phyloP scores from a whole-genome alignment of 2,888 invertebrate genomes.

The Erebia aethiops region DNA sequence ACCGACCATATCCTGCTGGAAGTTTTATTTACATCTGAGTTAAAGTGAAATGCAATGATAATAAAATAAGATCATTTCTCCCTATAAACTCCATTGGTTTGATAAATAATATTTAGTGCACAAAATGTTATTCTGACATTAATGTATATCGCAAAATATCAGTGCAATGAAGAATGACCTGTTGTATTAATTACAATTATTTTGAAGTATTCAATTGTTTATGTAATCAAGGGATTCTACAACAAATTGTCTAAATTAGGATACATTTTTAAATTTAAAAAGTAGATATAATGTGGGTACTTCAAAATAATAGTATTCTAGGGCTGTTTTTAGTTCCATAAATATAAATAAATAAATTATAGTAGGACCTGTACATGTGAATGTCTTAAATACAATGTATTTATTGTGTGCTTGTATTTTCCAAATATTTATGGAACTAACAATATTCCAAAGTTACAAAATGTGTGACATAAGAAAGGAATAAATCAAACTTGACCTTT shows the following conservation, averaged over 20 bases:
- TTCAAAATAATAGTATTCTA: conserved; percentile 35
- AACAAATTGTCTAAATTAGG: conserved; percentile 23
- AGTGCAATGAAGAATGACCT: conserved; percentile 29
- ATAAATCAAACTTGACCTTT: conserved; percentile 75
- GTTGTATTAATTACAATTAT: conserved; percentile 13
- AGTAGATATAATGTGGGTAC: conserved; percentile 26
- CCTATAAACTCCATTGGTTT: conserved; percentile 42
- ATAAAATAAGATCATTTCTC: conserved; percentile 53
- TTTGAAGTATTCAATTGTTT: conserved; percentile 16
- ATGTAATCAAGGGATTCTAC: conserved; percentile 7
- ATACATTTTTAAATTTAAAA: conserved; percentile 26
- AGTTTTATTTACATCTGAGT: background rate
- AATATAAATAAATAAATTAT: conserved; percentile 24
- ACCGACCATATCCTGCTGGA: conserved; percentile 15
- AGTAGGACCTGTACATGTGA: conserved; percentile 25
- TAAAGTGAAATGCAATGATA: too few species aligned
- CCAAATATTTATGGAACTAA: conserved; percentile 57
- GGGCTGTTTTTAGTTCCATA: conserved; percentile 37
- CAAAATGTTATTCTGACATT: conserved; percentile 49
- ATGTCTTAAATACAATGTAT: conserved; percentile 43
- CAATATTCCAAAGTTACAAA: conserved; percentile 50
- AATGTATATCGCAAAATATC: conserved; percentile 4
- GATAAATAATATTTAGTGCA: conserved; percentile 57
- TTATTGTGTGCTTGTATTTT: conserved; percentile 46
- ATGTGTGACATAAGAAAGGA: conserved; percentile 56